Conservation (phyloP, 37 sponge, comb jelly and placozoan species). For the Aphrocallistes beatrix region DNA sequence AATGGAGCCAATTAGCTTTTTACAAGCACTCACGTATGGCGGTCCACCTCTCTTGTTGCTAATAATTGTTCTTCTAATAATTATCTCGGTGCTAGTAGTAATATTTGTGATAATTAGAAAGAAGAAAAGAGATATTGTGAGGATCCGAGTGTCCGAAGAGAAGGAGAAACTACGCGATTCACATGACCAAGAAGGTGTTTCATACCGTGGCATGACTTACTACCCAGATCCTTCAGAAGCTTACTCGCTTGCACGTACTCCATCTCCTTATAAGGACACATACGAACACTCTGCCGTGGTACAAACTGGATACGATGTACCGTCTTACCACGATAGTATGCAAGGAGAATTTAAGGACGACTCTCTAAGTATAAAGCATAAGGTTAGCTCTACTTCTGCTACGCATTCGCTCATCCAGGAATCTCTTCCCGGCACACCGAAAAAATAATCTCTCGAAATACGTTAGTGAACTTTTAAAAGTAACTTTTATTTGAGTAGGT, state of each 20-base stretch:
- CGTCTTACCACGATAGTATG: neutral
- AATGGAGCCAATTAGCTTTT: too few relatives aligned
- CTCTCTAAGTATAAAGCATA: neutral
- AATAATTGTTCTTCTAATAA: neutral
- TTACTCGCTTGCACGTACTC: neutral
- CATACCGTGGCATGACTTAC: neutral
- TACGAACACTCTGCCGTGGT: neutral
- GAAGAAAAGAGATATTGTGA: neutral
- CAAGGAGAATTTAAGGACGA: neutral
- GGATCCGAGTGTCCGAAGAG: neutral
- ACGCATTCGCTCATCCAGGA: neutral
- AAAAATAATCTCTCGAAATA: neutral
- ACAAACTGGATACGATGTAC: neutral
- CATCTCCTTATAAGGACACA: neutral
- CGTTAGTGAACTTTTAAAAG: neutral
- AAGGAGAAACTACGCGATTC: neutral
- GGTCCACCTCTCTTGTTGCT: neutral
- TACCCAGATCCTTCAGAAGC: constrained; percentile 9
- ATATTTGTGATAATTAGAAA: neutral
- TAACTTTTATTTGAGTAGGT: too few relatives aligned
- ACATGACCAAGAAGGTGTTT: neutral
- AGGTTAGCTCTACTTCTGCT: neutral
- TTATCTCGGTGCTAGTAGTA: neutral
- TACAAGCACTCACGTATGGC: neutral
- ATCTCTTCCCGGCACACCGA: neutral